Evolutionary conservation across 2,888 invertebrate species (phyloP).

Genomic region (Stratiomys singularior): DNA sequence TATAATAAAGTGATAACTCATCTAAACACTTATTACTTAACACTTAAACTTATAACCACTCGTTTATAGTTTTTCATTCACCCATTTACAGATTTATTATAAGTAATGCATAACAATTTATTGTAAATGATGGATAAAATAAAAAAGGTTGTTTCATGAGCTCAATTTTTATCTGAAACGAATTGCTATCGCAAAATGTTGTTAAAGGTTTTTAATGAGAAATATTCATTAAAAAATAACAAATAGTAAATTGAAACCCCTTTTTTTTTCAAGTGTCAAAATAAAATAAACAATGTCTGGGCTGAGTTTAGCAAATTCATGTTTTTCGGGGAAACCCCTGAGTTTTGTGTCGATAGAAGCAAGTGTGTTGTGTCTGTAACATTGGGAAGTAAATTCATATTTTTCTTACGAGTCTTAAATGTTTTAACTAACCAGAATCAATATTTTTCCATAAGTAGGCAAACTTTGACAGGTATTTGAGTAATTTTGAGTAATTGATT

Average conservation of each 20-base stretch:
- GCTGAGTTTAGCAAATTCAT: background rate
- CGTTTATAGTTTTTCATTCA: background rate
- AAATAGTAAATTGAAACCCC: too few relatives aligned
- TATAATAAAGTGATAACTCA: too few relatives aligned
- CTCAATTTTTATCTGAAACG: background rate
- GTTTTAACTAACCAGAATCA: background rate
- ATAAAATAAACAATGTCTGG: background rate
- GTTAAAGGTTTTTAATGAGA: background rate
- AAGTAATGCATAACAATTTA: background rate
- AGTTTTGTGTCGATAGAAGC: background rate
- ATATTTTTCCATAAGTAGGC: background rate
- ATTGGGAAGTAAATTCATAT: background rate
- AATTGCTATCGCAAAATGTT: background rate
- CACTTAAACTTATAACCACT: too few relatives aligned
- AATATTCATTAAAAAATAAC: too few relatives aligned
- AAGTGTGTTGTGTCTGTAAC: background rate
- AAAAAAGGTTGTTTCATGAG: background rate
- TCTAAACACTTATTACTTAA: too few relatives aligned
- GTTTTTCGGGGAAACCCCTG: background rate
- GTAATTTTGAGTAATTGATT: background rate
- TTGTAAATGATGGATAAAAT: too few relatives aligned
- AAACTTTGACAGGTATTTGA: background rate
- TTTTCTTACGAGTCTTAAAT: background rate
- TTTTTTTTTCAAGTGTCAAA: background rate
- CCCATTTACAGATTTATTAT: background rate